These are phyloP conservation scores for Lycocorax pyrrhopterus DNA, from an alignment of 2,113 vertebrate species.

Conservation along the genomic window DNA sequence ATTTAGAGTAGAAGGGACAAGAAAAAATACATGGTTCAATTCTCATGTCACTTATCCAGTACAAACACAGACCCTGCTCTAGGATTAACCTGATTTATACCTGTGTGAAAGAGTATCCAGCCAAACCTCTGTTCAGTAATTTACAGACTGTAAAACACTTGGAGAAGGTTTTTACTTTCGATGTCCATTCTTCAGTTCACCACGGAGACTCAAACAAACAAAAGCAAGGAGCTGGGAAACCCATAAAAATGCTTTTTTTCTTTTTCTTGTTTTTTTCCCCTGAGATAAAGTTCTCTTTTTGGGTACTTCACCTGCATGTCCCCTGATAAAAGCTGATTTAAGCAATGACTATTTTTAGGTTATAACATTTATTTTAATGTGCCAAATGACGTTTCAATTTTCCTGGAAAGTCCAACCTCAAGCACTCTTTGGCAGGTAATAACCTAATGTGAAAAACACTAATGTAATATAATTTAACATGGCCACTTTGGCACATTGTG, in stretches of 20 bases:
- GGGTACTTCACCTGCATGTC: background rate
- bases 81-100: background rate
- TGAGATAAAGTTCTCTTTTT: background rate
- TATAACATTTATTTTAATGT: background rate
- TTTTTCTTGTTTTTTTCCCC: background rate
- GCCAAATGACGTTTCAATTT: background rate
- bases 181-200: background rate
- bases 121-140: background rate
- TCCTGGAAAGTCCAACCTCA: background rate
- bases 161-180: background rate
- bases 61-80: background rate
- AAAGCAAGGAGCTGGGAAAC: background rate
- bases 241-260: background rate
- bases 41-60: background rate
- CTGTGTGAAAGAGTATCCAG: background rate
- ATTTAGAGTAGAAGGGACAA: background rate
- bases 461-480: background rate
- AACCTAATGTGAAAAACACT: slow-evolving; percentile 18
- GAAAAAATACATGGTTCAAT: background rate
- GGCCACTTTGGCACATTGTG: background rate
- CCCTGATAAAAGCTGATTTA: background rate
- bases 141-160: background rate
- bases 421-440: background rate
- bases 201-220: background rate
- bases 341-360: background rate